Conservation (phyloP, 1,140 invertebrate species). For the Doryteuthis pealeii region DNA sequence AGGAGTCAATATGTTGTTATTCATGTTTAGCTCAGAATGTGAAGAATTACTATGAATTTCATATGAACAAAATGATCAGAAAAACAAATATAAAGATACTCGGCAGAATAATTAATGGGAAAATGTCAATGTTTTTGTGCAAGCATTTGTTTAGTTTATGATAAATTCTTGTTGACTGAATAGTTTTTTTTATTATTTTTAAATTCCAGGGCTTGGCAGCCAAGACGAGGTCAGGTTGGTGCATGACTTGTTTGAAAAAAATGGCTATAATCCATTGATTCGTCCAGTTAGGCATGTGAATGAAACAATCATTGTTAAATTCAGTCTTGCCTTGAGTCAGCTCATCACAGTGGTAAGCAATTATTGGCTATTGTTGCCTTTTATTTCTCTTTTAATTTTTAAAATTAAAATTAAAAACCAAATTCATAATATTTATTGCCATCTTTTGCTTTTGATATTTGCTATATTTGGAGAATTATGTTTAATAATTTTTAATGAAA, state of each 20-base stretch:
- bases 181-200: slow-evolving; percentile 13
- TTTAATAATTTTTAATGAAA: too few species aligned
- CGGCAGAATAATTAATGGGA: too few species aligned
- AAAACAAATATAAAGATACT: too few species aligned
- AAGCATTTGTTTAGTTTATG: too few species aligned
- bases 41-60: too few species aligned
- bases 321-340: slow-evolving; percentile 96
- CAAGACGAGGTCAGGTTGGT: slow-evolving; percentile 68
- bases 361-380: neutral
- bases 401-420: neutral
- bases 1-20: too few species aligned
- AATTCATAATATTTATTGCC: neutral
- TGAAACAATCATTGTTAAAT: slow-evolving; percentile 92
- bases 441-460: neutral
- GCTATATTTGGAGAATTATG: too few species aligned
- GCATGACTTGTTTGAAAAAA: slow-evolving; percentile 82
- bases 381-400: neutral
- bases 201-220: slow-evolving; percentile 37
- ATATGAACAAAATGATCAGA: too few species aligned
- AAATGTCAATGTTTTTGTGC: too few species aligned
- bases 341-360: slow-evolving; percentile 97
- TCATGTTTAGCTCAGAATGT: too few species aligned
- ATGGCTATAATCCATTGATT: slow-evolving; percentile 98
- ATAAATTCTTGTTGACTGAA: slow-evolving; percentile 1
- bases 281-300: slow-evolving; percentile 97